Conservation (phyloP, 2,888 invertebrate genomes). For the Tetheella fluctuosa region DNA sequence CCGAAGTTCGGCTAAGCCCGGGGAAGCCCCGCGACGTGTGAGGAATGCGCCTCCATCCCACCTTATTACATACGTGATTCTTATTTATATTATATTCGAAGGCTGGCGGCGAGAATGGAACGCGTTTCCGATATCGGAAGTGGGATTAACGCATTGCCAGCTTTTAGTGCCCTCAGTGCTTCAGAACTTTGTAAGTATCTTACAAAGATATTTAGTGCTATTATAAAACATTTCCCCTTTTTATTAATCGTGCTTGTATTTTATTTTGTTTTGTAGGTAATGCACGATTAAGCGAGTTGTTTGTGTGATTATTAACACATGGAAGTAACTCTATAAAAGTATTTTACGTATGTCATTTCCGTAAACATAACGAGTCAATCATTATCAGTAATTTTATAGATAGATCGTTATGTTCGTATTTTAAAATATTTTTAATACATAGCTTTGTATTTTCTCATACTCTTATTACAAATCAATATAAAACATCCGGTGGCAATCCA, state of each 20-base stretch:
- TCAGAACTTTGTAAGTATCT: slow-evolving; percentile 63
- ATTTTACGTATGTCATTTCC: not conserved
- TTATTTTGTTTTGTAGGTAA: not conserved
- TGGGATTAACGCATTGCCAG: slow-evolving; percentile 71
- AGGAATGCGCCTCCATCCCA: slow-evolving; percentile 69
- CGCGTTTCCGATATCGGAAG: slow-evolving; percentile 67
- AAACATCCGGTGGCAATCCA: slow-evolving; percentile 67
- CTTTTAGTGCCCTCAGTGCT: slow-evolving; percentile 66
- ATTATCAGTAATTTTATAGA: not conserved
- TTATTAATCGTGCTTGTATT: slow-evolving; percentile 8
- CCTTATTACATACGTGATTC: slow-evolving; percentile 84
- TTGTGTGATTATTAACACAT: too few relatives aligned
- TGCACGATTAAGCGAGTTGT: too few relatives aligned
- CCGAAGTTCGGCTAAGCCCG: slow-evolving; percentile 76
- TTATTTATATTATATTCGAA: slow-evolving; percentile 80
- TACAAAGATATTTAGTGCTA: slow-evolving; percentile 40
- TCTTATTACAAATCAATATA: slow-evolving; percentile 57
- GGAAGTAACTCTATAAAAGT: too few relatives aligned
- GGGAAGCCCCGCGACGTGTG: slow-evolving; percentile 74
- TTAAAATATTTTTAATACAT: not conserved
- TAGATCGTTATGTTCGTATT: not conserved
- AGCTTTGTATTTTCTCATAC: slow-evolving; percentile 34
- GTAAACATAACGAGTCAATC: too few relatives aligned
- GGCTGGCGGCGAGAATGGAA: slow-evolving; percentile 28
- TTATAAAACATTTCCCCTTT: slow-evolving; percentile 14